Evolutionary conservation across 2,888 invertebrate species (phyloP).

Genomic region (Drosophila nr. medialis): DNA sequence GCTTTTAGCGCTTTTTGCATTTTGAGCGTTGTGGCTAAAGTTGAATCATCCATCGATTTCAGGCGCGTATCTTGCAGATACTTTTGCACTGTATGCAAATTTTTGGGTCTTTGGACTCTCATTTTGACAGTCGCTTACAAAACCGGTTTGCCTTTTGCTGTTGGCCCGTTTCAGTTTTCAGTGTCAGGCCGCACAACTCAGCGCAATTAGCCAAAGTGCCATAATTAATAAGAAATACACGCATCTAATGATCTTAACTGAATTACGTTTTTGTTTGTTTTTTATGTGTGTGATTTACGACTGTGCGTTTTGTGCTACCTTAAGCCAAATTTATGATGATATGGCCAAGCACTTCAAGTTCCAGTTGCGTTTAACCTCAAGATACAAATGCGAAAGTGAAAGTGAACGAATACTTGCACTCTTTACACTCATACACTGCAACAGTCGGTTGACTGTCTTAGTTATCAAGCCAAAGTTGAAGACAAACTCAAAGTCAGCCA

Average conservation of each 20-base stretch:
- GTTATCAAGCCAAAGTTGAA: slow-evolving; percentile 7
- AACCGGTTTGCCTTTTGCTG: slow-evolving; percentile 41
- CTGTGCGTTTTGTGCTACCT: slow-evolving; percentile 4
- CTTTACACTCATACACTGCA: slow-evolving; percentile 3
- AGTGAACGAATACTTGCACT: slow-evolving; percentile 67
- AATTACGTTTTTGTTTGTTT: slow-evolving; percentile 36
- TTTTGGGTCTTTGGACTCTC: slow-evolving; percentile 63
- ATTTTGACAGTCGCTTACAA: slow-evolving; percentile 40
- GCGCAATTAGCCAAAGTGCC: slow-evolving; percentile 57
- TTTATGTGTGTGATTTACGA: slow-evolving; percentile 48
- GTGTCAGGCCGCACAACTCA: slow-evolving; percentile 49
- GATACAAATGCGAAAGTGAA: slow-evolving; percentile 69
- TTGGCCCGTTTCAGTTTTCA: slow-evolving; percentile 48
- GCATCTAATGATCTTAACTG: slow-evolving; percentile 60
- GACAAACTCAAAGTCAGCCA: slow-evolving; percentile 1
- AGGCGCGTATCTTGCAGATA: slow-evolving; percentile 60
- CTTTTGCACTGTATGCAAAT: slow-evolving; percentile 58
- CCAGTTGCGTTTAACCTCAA: slow-evolving; percentile 43
- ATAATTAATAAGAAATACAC: slow-evolving; percentile 67
- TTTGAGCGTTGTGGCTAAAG: slow-evolving; percentile 43
- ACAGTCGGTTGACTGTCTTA: background rate
- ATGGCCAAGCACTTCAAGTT: slow-evolving; percentile 24
- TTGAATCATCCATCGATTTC: slow-evolving; percentile 76
- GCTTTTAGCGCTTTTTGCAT: slow-evolving; percentile 62
- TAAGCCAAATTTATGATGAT: slow-evolving; percentile 59